Conservation (phyloP, 2,888 invertebrate genomes). For the Microctonus aethiopoides region DNA sequence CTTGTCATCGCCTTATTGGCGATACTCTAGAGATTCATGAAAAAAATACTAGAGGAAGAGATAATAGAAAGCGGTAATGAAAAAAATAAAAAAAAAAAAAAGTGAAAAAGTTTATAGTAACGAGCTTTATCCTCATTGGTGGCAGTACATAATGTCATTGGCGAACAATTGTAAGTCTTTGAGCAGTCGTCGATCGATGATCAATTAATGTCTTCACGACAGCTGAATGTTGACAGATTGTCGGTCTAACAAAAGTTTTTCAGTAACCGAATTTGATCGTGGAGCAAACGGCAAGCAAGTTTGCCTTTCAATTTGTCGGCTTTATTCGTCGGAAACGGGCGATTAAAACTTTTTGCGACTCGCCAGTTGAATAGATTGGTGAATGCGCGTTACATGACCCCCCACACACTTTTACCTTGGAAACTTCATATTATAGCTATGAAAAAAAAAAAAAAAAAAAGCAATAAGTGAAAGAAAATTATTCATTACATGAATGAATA, state of each 20-base stretch:
- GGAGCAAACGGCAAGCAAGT: conserved; percentile 44
- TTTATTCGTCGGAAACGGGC: conserved; percentile 48
- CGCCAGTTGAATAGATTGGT: conserved; percentile 18
- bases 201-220: conserved; percentile 31
- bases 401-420: conserved; percentile 3
- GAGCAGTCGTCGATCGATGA: conserved; percentile 22
- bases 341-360: conserved; percentile 48
- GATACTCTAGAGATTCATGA: too few relatives aligned
- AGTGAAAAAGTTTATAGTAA: conserved; percentile 16
- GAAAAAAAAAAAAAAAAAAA: background rate
- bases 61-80: background rate
- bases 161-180: conserved; percentile 12
- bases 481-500: background rate
- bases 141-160: background rate
- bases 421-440: background rate
- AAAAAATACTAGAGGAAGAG: background rate
- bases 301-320: conserved; percentile 49
- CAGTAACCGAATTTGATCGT: conserved; percentile 31
- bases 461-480: background rate
- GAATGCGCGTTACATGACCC: background rate
- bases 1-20: too few relatives aligned
- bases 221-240: conserved; percentile 33
- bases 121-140: background rate
- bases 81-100: conserved; percentile 11
- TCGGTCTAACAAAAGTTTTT: conserved; percentile 15